Evolutionary conservation across 1,140 invertebrate species (phyloP), one percentile per base, ranked within the genome.

Genomic region (Eueides isabella): DNA sequence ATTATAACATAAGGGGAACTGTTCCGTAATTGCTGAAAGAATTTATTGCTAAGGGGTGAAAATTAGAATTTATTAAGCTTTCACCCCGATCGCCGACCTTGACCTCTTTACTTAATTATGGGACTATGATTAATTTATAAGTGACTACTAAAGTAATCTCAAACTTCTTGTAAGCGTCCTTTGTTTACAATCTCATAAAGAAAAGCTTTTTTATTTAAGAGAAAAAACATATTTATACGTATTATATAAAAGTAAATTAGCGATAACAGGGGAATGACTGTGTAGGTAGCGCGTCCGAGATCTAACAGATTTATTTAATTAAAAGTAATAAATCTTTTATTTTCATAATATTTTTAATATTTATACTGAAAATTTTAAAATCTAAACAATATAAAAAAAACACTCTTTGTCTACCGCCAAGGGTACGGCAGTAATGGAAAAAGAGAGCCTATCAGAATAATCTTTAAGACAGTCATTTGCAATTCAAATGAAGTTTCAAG

Each of bases 11-110:
- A 41, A 41, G n/a, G 19, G 16, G 41, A 44, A 44, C 41, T 19
- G n/a, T 44, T 44, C 16, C 16, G n/a, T n/a, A 44, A 6, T 44
- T 44, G 41, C 41, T 44, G n/a, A 44, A 44, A 44, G n/a, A 44
- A 19, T 44, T 44, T 44, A 23, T 44, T 23, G 41, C 41, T 44
- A 14, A 44, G 41, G 41, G 41, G 41, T 44, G n/a, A 14, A 44
- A 44, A 44, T 71, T 64, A 19, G 33, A 41, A 41, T 63, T 63
- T 64, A 71, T 71, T 71, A 63, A 61, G 41, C 69, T 62, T 71
- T 63, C 23, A 31, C 69, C 61, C 69, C n/a, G 31, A 19, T 55
- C 29, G 14, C 16, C 29, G 12, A 71, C 69, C 69, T 71, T 71
- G 61, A 71, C 69, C 55, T 29, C 26, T n/a, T 5, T 64, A 30